These are phyloP conservation scores for Lasioglossum lativentre DNA, from an alignment of 2,888 invertebrate genomes.

Conservation along the genomic window DNA sequence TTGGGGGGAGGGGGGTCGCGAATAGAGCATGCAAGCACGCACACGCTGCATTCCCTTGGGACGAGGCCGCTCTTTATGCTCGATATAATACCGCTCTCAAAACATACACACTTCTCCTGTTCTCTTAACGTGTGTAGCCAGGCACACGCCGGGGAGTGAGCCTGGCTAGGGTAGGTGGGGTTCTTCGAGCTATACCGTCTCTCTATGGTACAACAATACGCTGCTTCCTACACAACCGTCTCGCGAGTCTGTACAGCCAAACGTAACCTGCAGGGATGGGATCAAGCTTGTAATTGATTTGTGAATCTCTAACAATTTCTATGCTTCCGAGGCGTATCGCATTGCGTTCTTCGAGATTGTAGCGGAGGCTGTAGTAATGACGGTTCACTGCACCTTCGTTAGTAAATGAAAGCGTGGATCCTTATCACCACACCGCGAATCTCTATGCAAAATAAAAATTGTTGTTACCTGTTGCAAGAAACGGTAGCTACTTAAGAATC, in stretches of 20 bases:
- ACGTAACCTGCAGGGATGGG: conserved; percentile 42
- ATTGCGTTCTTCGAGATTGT: not conserved
- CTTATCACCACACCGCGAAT: not conserved
- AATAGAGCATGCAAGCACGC: conserved; percentile 79
- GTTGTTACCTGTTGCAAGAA: not conserved
- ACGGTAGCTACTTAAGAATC: not conserved
- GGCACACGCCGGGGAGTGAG: conserved; percentile 54
- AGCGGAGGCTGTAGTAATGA: not conserved
- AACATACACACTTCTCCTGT: conserved; percentile 83
- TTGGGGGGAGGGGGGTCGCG: conserved; percentile 71
- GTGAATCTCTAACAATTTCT: conserved; percentile 43
- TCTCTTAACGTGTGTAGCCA: conserved; percentile 71
- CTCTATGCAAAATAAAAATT: not conserved
- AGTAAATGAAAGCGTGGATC: not conserved
- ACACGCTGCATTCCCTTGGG: conserved; percentile 81
- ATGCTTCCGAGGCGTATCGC: conserved; percentile 9
- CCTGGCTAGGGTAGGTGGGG: conserved; percentile 36
- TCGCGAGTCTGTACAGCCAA: conserved; percentile 41
- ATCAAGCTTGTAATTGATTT: conserved; percentile 56
- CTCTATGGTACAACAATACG: conserved; percentile 57
- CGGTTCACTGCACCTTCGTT: not conserved
- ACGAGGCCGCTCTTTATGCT: conserved; percentile 84
- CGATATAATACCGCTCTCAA: conserved; percentile 85
- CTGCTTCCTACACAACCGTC: conserved; percentile 35
- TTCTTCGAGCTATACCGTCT: conserved; percentile 51